Base-by-base conservation (phyloP, 2,113 vertebrate species). In the Silurus asotus region DNA sequence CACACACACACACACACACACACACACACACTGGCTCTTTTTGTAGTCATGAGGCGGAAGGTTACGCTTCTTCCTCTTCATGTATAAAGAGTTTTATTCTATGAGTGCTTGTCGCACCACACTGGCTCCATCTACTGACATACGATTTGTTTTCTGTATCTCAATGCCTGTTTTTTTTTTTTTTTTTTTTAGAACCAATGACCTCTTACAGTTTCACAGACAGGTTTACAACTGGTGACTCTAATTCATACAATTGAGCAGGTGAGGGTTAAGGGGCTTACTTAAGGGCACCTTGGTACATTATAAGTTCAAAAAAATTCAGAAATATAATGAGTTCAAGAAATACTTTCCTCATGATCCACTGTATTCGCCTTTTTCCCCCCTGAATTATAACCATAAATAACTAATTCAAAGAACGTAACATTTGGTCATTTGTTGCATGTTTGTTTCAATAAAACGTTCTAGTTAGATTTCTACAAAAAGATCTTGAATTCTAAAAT, bases 121-220 rank as follows among this genome's bases (percentile, higher is more conserved):
- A 78, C n/a, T 84, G 74, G 74, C 84, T 69, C 84, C 84, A 79
- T 85, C 84, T 85, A 80, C 53, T 86, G 84, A 25, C n/a, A 79
- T 7, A 17, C 3, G 11, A 8, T 0, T 61, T 53, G 23, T 48
- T 51, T 3, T 25, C 15, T 69, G 10, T 25, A 2, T 14, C 8
- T n/a, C 11, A 3, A 7, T 51, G 17, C 58, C 25, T 72, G 67
- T 17, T 11, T 13, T 0, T 72, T 6, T 61, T 23, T 0, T 14
- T 65, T 17, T 17, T 61, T 17, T 28, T 25, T 25, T 2, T 28
- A 13, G 6, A 74, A 17, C 1, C 55, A 14, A n/a, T 48, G 45
- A 45, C 6, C 3, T 14, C 37, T 13, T 8, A n/a, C 55, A 82
- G 62, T 55, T 15, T n/a, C 37, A 37, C 37, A 37, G 37, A 37